Evolutionary conservation across 1,140 invertebrate species (phyloP).

Genomic region (Trichonephila inaurata): DNA sequence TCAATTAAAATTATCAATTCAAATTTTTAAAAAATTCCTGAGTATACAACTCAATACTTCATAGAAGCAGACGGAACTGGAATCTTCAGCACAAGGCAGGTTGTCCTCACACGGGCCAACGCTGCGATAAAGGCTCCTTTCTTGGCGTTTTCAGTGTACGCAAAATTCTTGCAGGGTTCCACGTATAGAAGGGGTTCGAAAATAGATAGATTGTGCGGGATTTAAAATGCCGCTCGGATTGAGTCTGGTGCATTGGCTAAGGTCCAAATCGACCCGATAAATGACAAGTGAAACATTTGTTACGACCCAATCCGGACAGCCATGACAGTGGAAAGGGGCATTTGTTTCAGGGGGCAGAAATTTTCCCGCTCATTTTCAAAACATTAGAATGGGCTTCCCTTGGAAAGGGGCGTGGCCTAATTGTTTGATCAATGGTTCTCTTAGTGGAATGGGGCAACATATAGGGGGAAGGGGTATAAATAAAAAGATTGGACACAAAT

Average conservation of each 20-base stretch:
- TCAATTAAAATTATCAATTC: too few relatives aligned
- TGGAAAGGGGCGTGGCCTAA: constrained; percentile 63
- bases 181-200: background rate
- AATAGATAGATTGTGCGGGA: constrained; percentile 66
- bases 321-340: constrained; percentile 57
- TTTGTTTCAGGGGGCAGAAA: constrained; percentile 51
- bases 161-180: background rate
- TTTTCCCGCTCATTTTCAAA: constrained; percentile 72
- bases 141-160: background rate
- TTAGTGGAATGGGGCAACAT: constrained; percentile 50
- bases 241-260: constrained; percentile 58
- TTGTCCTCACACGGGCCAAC: background rate
- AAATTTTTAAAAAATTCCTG: too few relatives aligned
- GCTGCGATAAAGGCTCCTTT: background rate
- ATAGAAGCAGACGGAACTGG: too few relatives aligned
- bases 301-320: constrained; percentile 62
- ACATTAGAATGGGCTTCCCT: constrained; percentile 47
- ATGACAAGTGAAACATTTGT: constrained; percentile 75
- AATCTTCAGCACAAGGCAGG: background rate
- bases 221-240: constrained; percentile 70
- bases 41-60: too few relatives aligned
- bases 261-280: constrained; percentile 72
- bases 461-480: background rate
- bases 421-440: constrained; percentile 70
- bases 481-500: constrained; percentile 41